Conservation (phyloP, 1,140 invertebrate genomes). For the Goniozus legneri region DNA sequence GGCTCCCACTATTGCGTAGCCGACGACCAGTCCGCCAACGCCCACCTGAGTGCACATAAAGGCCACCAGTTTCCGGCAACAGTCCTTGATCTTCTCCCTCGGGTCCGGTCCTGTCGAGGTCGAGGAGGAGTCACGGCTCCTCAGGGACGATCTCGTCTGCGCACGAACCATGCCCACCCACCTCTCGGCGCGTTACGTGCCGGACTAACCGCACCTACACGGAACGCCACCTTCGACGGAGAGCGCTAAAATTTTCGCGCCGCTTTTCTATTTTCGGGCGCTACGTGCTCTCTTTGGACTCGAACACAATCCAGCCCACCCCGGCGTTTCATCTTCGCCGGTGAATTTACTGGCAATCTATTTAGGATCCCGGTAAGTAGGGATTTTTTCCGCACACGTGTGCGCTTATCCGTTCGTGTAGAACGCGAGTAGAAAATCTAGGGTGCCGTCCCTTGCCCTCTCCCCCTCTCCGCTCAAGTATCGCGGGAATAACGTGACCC, state of each 20-base stretch:
- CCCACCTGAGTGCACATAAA: slow-evolving; percentile 95
- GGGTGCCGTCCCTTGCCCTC: too few relatives aligned
- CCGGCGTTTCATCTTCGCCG: too few relatives aligned
- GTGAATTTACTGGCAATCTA: too few relatives aligned
- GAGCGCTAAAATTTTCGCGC: slow-evolving; percentile 16
- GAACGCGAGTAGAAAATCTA: too few relatives aligned
- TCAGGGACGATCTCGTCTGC: slow-evolving; percentile 53
- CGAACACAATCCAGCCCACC: too few relatives aligned
- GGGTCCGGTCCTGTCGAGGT: slow-evolving; percentile 64
- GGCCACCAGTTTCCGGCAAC: slow-evolving; percentile 77
- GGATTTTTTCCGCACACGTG: too few relatives aligned
- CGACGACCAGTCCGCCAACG: slow-evolving; percentile 88
- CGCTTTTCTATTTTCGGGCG: slow-evolving; percentile 33
- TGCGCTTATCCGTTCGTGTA: too few relatives aligned
- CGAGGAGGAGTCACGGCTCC: slow-evolving; percentile 67
- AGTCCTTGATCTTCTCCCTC: slow-evolving; percentile 73
- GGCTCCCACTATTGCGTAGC: slow-evolving; percentile 92
- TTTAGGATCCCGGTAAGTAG: too few relatives aligned
- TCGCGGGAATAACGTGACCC: too few relatives aligned
- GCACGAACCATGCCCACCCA: slow-evolving; percentile 29
- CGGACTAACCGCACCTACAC: slow-evolving; percentile 9
- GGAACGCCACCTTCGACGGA: slow-evolving; percentile 16
- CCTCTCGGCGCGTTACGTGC: too few relatives aligned
- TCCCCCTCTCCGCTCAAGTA: too few relatives aligned
- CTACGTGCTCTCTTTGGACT: too few relatives aligned